Evolutionary conservation across 2,888 invertebrate genomes (phyloP).

Genomic region (Camptogramma bilineatum): DNA sequence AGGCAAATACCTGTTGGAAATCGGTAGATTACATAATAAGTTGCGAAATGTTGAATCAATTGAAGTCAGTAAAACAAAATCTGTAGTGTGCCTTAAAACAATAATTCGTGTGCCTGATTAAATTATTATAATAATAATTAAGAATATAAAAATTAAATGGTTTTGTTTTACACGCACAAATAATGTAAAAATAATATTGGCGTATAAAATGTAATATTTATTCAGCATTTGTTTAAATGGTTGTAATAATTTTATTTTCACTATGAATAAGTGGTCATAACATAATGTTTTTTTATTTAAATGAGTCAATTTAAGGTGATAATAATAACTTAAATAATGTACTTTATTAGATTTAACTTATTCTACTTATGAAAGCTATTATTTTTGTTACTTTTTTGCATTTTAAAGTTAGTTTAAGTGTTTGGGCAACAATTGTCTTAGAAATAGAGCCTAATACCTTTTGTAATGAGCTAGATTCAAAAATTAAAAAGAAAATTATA

Average conservation of each 20-base stretch:
- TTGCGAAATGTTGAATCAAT: not conserved
- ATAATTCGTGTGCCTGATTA: conserved; percentile 20
- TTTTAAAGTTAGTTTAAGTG: conserved; percentile 8
- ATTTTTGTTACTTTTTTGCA: conserved; percentile 37
- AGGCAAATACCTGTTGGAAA: too few relatives aligned
- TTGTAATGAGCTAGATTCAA: not conserved
- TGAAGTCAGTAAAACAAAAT: not conserved
- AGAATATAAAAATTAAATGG: not conserved
- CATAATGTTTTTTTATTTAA: conserved; percentile 17
- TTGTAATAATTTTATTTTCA: conserved; percentile 23
- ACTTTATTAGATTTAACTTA: conserved; percentile 51
- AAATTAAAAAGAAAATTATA: not conserved
- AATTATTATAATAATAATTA: not conserved
- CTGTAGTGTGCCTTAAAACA: conserved; percentile 14
- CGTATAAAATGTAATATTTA: not conserved
- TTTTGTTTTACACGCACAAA: conserved; percentile 13
- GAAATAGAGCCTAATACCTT: not conserved
- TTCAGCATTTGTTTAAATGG: conserved; percentile 18
- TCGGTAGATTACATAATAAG: too few relatives aligned
- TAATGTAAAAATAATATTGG: not conserved
- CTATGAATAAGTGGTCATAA: not conserved
- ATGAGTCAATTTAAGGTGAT: conserved; percentile 45
- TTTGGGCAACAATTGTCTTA: not conserved
- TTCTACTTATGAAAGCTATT: conserved; percentile 49
- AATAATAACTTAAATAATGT: conserved; percentile 38